A percentile compares a stretch with the other conserved stretches of the same genome.
Conservation (phyloP, 2,797 vertebrate genomes). For the Ctenosaura bakeri region DNA sequence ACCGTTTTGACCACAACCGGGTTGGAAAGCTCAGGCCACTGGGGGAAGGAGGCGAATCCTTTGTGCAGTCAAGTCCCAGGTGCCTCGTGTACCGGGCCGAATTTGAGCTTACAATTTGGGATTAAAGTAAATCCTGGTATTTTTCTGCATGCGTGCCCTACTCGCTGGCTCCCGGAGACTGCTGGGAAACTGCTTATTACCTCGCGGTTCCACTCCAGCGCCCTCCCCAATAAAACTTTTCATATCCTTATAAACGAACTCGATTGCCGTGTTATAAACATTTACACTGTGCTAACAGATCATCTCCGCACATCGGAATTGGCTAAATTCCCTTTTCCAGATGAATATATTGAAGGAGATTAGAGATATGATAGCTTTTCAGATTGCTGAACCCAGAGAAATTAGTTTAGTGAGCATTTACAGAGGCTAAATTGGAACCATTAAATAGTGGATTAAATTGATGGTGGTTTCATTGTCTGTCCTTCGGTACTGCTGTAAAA, state of each 20-base stretch:
- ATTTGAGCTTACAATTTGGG: constrained; percentile 98
- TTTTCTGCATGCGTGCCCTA: constrained; percentile 98
- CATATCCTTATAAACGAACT: constrained; percentile 99
- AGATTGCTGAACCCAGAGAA: constrained; percentile 99
- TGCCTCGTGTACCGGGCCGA: constrained; percentile 83
- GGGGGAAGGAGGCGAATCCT: constrained; percentile 68
- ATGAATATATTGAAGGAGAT: constrained; percentile 99
- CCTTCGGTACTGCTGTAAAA: constrained; percentile 99
- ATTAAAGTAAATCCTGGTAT: constrained; percentile 99
- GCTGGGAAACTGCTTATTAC: constrained; percentile 99
- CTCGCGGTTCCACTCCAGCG: constrained; percentile 98
- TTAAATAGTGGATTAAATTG: constrained; percentile 99
- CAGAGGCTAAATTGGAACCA: constrained; percentile 99
- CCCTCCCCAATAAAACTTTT: constrained; percentile 99
- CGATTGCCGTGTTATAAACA: constrained; percentile 99
- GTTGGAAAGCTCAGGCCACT: constrained; percentile 58
- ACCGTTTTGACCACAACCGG: constrained; percentile 71
- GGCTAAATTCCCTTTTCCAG: constrained; percentile 99
- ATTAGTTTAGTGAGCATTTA: constrained; percentile 99
- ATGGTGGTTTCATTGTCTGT: constrained; percentile 99
- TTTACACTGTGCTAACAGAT: constrained; percentile 99
- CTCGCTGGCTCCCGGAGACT: constrained; percentile 97
- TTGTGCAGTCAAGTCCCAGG: constrained; percentile 81
- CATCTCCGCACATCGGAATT: constrained; percentile 99
- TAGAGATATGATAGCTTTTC: constrained; percentile 99